Evolutionary conservation across 2,888 invertebrate species (phyloP).

Genomic region (Prenolepis imparis): DNA sequence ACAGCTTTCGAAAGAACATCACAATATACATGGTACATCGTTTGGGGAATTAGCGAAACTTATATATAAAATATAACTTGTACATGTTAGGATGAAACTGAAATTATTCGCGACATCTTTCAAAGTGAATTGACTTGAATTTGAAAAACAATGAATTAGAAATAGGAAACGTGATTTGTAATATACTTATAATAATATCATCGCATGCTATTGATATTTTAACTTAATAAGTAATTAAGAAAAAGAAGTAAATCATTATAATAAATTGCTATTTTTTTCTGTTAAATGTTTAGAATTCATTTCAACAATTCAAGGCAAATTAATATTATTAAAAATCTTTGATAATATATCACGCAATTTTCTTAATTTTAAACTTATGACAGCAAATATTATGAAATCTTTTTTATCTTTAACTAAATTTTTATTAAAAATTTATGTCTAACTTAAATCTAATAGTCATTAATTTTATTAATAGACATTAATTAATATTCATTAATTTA

Average conservation of each 20-base stretch:
- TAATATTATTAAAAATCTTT: not conserved
- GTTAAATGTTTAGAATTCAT: not conserved
- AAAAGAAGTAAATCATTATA: not conserved
- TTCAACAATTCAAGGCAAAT: not conserved
- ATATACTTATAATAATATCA: no score
- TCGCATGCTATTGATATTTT: no score
- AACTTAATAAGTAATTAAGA: no score
- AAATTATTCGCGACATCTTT: not conserved
- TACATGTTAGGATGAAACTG: not conserved
- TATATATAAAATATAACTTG: not conserved
- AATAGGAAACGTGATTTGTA: not conserved
- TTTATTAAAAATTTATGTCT: not conserved
- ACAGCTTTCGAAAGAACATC: conserved; percentile 1
- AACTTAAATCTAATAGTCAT: not conserved
- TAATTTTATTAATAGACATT: not conserved
- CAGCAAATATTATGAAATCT: not conserved
- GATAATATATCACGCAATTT: no score
- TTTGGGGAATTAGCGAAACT: not conserved
- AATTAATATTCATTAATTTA: not conserved
- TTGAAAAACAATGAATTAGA: not conserved
- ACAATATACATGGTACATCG: not conserved
- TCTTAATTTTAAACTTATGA: not conserved
- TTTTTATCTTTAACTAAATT: not conserved
- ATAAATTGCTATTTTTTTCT: not conserved
- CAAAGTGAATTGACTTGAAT: conserved; percentile 6